phyloP scores from a whole-genome alignment of 2,797 vertebrate genomes.

The Xerus rutilus region DNA sequence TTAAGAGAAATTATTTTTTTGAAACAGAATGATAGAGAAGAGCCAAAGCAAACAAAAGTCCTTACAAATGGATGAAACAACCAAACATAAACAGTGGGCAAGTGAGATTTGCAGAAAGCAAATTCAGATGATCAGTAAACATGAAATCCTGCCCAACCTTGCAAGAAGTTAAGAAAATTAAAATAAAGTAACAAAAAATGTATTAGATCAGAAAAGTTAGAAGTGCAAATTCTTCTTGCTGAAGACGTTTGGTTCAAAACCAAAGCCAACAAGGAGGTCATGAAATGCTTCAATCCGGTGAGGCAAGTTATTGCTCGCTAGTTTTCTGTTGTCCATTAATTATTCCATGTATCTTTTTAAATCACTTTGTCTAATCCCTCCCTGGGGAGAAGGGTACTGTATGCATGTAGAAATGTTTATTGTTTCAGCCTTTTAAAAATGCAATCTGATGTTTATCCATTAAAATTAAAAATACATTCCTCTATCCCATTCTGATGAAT shows the following conservation, averaged over 20 bases:
- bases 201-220: not conserved
- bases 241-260: not conserved
- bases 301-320: not conserved
- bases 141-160: not conserved
- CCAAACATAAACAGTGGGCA: not conserved
- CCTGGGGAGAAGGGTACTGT: not conserved
- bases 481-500: not conserved
- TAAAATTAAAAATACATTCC: not conserved
- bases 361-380: not conserved
- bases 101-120: not conserved
- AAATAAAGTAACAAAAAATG: not conserved
- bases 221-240: not conserved
- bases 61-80: not conserved
- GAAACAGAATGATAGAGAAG: not conserved
- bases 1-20: not conserved
- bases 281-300: not conserved
- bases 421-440: not conserved
- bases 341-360: not conserved
- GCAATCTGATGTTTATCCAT: not conserved
- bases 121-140: not conserved
- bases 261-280: slow-evolving; percentile 47
- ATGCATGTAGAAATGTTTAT: not conserved
- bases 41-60: not conserved
- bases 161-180: not conserved
- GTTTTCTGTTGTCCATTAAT: not conserved